Percentiles rank a stretch among this genome's conserved stretches.
Conservation (phyloP, 2,113 vertebrate genomes). For the Hipposideros armiger region DNA sequence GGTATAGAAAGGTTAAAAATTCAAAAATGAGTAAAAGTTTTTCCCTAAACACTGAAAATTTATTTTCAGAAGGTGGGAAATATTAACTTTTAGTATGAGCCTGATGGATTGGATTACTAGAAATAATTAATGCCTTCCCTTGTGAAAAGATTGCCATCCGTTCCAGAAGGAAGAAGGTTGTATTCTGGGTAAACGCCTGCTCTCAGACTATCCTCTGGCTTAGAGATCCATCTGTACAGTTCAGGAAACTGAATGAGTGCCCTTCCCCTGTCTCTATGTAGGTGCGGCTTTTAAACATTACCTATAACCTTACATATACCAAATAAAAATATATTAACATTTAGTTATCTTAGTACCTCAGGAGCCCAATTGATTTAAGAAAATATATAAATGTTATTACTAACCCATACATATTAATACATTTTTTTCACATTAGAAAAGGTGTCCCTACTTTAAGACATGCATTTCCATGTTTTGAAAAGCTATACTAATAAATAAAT, state of each 20-base stretch:
- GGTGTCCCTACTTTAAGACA: background rate
- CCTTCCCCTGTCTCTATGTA: background rate
- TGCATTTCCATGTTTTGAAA: slow-evolving; percentile 6
- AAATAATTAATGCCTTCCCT: background rate
- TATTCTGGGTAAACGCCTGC: background rate
- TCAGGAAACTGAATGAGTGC: background rate
- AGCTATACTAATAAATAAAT: background rate
- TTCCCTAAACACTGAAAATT: background rate
- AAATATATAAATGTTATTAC: background rate
- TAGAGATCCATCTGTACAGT: background rate
- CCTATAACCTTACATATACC: background rate
- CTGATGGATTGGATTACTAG: background rate
- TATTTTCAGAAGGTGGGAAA: background rate
- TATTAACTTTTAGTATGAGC: background rate
- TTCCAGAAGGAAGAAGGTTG: background rate
- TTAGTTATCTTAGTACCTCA: background rate
- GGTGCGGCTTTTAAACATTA: background rate
- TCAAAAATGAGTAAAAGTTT: background rate
- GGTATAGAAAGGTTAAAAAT: background rate
- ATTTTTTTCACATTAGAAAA: background rate
- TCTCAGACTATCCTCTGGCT: background rate
- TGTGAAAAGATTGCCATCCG: background rate
- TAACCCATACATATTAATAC: background rate
- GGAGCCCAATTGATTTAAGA: background rate
- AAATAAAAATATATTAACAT: slow-evolving; percentile 26